Base-by-base conservation (phyloP, 2,888 invertebrate genomes). In the Eupsilia transversa region DNA sequence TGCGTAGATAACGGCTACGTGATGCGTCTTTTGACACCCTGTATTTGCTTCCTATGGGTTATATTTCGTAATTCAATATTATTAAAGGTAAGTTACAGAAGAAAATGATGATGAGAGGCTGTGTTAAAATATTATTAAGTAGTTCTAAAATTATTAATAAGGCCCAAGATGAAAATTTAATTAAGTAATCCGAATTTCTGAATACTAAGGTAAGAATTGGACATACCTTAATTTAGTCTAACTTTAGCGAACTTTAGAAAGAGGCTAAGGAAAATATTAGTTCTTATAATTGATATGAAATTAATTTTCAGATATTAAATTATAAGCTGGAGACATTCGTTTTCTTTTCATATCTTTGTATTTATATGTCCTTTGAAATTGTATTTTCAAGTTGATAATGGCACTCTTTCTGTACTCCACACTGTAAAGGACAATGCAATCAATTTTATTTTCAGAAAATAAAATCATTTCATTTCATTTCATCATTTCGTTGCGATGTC, bases 251-350 rank as follows among this genome's bases (percentile, higher is more conserved):
- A 23, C 35, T 57, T 41, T 20, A 38, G 17, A 61, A n/a, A 67
- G n/a, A 23, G 10, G 35, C 46, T 67, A 38, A 14, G 14, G 30
- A 33, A 20, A 33, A 67, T 56, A 56, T 77, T 41, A 14, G 23
- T 33, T 77, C 9, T 17, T 17, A 30, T 33, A 67, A 33, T 68
- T 52, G 35, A 33, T 78, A 20, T 17, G n/a, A 49, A n/a, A 59
- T 54, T 20, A 41, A 43, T 65, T 49, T 52, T 30, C 14, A 35
- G 30, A 7, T 43, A 6, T 10, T 38, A 38, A 33, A 54, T 35
- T 43, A n/a, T 35, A 43, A 33, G 33, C 1, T 38, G n/a, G n/a
- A n/a, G n/a, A n/a, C n/a, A n/a, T n/a, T n/a, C n/a, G n/a, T n/a
- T n/a, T n/a, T n/a, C n/a, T n/a, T n/a, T n/a, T n/a, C n/a, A n/a